Evolutionary conservation across 2,888 invertebrate species (phyloP).

Genomic region (Neria commutata): DNA sequence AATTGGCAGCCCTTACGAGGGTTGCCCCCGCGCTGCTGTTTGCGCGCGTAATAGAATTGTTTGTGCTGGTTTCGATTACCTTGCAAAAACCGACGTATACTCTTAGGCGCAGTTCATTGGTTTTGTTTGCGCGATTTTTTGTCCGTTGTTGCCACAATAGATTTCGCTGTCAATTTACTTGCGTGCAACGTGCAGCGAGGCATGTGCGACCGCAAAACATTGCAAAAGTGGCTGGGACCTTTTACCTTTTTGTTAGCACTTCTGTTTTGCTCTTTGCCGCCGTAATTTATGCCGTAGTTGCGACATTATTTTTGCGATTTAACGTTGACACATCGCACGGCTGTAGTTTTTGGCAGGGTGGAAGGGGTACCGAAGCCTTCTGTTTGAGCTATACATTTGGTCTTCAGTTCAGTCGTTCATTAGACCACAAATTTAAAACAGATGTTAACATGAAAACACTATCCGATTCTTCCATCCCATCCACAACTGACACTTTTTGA

Average conservation of each 20-base stretch:
- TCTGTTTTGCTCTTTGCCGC: background rate
- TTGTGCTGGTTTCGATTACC: background rate
- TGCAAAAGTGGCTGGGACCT: background rate
- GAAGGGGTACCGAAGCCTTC: too few relatives aligned
- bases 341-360: too few relatives aligned
- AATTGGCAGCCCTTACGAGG: constrained; percentile 23
- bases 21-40: constrained; percentile 32
- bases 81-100: constrained; percentile 14
- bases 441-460: too few relatives aligned
- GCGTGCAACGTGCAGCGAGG: background rate
- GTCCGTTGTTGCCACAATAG: background rate
- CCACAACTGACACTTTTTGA: too few relatives aligned
- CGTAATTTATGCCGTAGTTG: constrained; percentile 1
- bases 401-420: too few relatives aligned
- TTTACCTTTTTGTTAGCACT: background rate
- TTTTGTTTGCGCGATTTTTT: constrained; percentile 2
- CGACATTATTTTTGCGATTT: too few relatives aligned
- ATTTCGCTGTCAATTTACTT: background rate
- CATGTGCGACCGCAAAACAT: background rate
- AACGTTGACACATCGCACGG: too few relatives aligned
- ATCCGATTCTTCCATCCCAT: too few relatives aligned
- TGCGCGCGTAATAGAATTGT: background rate
- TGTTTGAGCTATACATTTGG: too few relatives aligned
- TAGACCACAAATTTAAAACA: too few relatives aligned
- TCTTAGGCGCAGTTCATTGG: background rate